A percentile compares a stretch with the other conserved stretches of the same genome.
Conservation (phyloP, 23 tunicate genomes). For the Styela clava region DNA sequence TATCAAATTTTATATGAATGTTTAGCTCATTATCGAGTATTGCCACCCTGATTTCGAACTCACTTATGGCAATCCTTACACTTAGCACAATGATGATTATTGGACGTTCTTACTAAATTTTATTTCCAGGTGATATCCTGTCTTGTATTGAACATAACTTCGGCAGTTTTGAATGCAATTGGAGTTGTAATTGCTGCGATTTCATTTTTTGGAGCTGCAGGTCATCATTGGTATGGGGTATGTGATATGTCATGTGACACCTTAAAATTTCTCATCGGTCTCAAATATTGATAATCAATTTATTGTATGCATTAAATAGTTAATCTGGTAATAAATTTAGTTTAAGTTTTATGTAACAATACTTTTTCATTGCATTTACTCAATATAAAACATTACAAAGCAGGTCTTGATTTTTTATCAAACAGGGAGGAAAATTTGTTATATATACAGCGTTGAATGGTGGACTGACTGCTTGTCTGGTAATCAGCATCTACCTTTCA, state of each 20-base stretch:
- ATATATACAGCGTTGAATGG: neutral
- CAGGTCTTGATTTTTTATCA: no score
- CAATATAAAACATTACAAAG: no score
- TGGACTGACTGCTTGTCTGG: neutral
- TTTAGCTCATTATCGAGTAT: neutral
- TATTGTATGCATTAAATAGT: no score
- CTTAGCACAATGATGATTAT: no score
- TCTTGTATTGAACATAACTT: neutral
- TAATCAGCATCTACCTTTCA: conserved; percentile 1
- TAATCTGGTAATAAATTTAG: no score
- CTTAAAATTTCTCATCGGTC: no score
- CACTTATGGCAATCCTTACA: no score
- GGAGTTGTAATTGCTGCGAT: conserved; percentile 7
- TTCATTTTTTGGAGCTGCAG: neutral
- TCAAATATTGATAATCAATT: no score
- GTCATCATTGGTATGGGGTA: neutral
- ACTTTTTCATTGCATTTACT: no score
- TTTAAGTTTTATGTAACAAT: no score
- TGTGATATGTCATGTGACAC: no score
- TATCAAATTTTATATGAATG: neutral
- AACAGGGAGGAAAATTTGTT: neutral
- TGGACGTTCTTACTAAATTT: neutral
- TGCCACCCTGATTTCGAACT: no score
- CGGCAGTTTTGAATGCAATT: neutral
- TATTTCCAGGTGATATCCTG: conserved; percentile 14